Conservation (phyloP, 2,888 invertebrate genomes). For the Teleogryllus oceanicus region DNA sequence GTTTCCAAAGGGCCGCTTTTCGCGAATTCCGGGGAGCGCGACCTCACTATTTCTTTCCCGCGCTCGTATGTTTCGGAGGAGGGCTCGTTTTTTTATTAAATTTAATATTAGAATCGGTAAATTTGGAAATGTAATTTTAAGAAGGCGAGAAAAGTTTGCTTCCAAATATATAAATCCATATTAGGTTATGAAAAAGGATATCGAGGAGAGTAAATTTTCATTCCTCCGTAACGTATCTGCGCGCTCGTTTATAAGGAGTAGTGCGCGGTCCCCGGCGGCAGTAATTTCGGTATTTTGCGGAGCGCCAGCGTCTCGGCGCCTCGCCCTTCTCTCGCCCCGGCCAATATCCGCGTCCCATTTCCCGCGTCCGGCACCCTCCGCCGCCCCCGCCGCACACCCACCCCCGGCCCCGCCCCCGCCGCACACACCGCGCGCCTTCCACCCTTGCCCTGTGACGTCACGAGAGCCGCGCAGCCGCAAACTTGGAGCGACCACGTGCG, state of each 20-base stretch:
- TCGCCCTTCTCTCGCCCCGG: background rate
- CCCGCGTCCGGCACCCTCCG: background rate
- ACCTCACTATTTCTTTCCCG: background rate
- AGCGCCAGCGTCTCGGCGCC: background rate
- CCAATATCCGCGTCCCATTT: background rate
- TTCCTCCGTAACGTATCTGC: background rate
- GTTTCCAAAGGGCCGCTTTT: background rate
- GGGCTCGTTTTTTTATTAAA: background rate
- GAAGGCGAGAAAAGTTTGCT: background rate
- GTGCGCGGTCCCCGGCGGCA: background rate
- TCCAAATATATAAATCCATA: slow-evolving; percentile 6
- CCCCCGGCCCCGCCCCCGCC: too few species aligned
- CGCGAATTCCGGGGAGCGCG: background rate
- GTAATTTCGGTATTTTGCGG: slow-evolving; percentile 6
- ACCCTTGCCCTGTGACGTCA: too few species aligned
- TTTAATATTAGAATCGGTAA: slow-evolving; percentile 1
- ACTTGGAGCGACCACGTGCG: too few species aligned
- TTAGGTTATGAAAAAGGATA: slow-evolving; percentile 1
- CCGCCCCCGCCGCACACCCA: too few species aligned
- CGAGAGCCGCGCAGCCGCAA: too few species aligned
- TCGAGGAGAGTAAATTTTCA: background rate
- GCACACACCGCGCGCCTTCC: too few species aligned
- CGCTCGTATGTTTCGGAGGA: background rate
- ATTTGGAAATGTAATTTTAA: slow-evolving; percentile 6
- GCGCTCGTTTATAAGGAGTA: background rate